phyloP scores from a whole-genome alignment of 2,888 invertebrate species.

The Pollenia angustigena region DNA sequence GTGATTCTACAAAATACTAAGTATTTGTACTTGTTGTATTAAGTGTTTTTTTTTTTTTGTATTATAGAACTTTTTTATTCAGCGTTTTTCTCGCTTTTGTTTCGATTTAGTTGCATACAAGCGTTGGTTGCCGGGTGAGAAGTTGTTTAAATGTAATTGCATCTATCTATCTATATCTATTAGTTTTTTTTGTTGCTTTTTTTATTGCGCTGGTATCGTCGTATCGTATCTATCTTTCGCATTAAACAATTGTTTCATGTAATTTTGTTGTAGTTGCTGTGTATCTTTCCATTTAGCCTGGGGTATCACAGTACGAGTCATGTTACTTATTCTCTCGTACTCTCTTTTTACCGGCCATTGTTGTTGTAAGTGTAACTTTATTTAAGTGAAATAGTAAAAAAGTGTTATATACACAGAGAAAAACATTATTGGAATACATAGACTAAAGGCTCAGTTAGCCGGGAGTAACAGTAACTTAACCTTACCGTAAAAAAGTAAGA shows the following conservation, averaged over 20 bases:
- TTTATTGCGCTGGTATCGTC: slow-evolving; percentile 17
- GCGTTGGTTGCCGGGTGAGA: slow-evolving; percentile 30
- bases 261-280: slow-evolving; percentile 38
- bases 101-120: slow-evolving; percentile 35
- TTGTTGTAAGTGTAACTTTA: slow-evolving; percentile 49
- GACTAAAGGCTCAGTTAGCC: too few species aligned
- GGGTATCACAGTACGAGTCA: slow-evolving; percentile 12
- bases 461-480: too few species aligned
- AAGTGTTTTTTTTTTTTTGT: slow-evolving; percentile 53
- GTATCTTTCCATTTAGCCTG: slow-evolving; percentile 28
- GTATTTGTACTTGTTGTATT: slow-evolving; percentile 42
- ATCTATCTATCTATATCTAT: slow-evolving; percentile 61
- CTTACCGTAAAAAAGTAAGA: too few species aligned
- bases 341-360: slow-evolving; percentile 1
- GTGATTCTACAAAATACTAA: slow-evolving; percentile 31
- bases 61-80: slow-evolving; percentile 46
- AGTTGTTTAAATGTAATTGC: slow-evolving; percentile 61
- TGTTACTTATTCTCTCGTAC: slow-evolving; percentile 19
- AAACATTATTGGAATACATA: neutral
- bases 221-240: slow-evolving; percentile 42
- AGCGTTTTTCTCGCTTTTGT: slow-evolving; percentile 5
- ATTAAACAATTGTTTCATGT: slow-evolving; percentile 58
- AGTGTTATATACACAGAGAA: slow-evolving; percentile 45
- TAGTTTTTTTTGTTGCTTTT: slow-evolving; percentile 17
- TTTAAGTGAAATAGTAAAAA: slow-evolving; percentile 33